Evolutionary conservation across 23 tunicate genomes (phyloP), one percentile per base, ranked within the genome.

Genomic region (Phallusia fumigata): DNA sequence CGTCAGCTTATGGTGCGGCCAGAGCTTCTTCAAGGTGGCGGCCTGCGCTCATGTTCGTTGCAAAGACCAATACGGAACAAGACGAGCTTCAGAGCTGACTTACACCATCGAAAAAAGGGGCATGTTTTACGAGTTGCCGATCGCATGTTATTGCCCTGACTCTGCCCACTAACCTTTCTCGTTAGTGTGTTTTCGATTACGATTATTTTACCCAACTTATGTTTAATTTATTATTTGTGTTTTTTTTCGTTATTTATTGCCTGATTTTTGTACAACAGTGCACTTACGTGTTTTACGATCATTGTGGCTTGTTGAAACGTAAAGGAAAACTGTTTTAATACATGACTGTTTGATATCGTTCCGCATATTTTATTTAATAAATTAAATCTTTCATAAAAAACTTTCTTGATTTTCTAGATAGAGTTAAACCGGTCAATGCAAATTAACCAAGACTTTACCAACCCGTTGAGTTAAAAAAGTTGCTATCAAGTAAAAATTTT

Each of bases 21-120:
- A 58, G 15, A 58, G 69, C 16, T 24, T 21, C 3, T 58, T 58
- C 69, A 58, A 40, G 16, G 69, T 58, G 16, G 69, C 69, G 13
- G 26, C 26, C 15, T 58, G 69, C 69, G 28, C 26, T 5, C 26
- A 13, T 2, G 69, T 58, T 21, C 26, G 28, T 3, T 58, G 69
- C 69, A 21, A 58, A 22, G 28, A 58, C 69, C 69, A 24, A 58
- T 58, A 58, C 69, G 28, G 69, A 58, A 58, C 69, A 58, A 58
- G 69, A 22, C 26, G 28, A 6, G 69, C 69, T 58, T 58, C 69
- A 22, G 69, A 58, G 28, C 69, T 58, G 28, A 58, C 28, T 21
- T 58, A 58, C 69, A 24, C 28, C 69, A 58, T 58, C 26, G 28
- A 24, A 16, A 58, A 21, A 21, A 21, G 28, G 16, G 28, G 28